These are phyloP conservation scores for Ciconia nigra DNA, from an alignment of 2,797 vertebrate species.

Conservation along the genomic window DNA sequence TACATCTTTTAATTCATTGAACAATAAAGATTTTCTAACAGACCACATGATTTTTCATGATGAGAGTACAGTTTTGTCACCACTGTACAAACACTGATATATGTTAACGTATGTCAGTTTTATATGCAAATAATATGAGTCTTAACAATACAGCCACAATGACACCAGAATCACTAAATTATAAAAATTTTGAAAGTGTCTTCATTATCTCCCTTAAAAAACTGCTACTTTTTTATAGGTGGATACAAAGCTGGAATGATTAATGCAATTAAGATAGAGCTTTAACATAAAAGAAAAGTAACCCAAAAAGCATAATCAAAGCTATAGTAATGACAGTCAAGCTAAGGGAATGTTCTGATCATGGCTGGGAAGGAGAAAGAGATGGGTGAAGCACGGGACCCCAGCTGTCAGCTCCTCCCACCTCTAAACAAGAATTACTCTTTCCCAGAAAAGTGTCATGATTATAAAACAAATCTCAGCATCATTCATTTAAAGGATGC, in stretches of 20 bases:
- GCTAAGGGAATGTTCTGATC: background rate
- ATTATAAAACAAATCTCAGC: background rate
- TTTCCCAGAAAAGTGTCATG: background rate
- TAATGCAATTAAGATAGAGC: background rate
- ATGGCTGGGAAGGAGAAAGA: background rate
- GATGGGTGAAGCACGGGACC: background rate
- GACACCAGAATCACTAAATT: background rate
- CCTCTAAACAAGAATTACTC: background rate
- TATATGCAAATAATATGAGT: background rate
- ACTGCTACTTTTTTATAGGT: background rate
- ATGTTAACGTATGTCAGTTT: background rate
- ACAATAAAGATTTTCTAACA: background rate
- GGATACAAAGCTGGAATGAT: background rate
- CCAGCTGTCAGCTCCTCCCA: background rate
- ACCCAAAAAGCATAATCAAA: background rate
- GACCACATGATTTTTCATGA: background rate
- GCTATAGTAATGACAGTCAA: background rate
- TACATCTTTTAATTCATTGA: background rate
- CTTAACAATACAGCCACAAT: background rate
- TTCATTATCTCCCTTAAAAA: background rate
- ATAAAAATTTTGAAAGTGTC: background rate
- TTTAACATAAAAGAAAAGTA: background rate
- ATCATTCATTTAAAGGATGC: background rate
- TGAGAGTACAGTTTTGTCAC: background rate
- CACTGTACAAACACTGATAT: background rate